A percentile compares a stretch with the other conserved stretches of the same genome.
Conservation (phyloP, 2,797 vertebrate genomes). For the Galagoides demidoff region DNA sequence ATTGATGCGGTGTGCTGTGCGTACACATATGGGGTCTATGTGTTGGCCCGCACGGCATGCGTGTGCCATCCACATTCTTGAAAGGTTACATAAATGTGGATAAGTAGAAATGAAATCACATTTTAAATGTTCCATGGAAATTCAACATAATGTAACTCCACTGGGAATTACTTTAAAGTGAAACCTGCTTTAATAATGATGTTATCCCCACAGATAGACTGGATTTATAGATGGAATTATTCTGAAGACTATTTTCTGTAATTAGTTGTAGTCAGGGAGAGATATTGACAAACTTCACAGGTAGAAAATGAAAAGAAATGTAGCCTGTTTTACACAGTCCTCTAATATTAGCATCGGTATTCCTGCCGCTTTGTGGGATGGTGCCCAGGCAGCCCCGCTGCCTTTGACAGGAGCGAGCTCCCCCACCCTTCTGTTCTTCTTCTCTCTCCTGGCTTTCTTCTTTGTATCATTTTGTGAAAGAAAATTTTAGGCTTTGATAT, state of each 20-base stretch:
- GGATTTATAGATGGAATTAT: not conserved
- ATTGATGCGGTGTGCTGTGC: not conserved
- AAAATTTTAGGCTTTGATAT: not conserved
- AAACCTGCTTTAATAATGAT: conserved; percentile 17
- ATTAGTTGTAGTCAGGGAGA: not conserved
- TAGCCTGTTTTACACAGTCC: not conserved
- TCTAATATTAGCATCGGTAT: not conserved
- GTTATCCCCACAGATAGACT: not conserved
- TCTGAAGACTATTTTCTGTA: conserved; percentile 5
- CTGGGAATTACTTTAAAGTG: conserved; percentile 46
- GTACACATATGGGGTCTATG: not conserved
- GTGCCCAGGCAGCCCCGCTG: not conserved
- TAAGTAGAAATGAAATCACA: conserved; percentile 37
- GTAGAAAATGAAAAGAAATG: not conserved
- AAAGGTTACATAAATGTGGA: conserved; percentile 13
- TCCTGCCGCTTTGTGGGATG: not conserved
- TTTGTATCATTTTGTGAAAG: not conserved
- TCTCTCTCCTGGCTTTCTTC: not conserved
- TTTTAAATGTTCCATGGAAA: conserved; percentile 34
- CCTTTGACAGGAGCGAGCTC: not conserved
- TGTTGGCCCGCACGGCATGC: not conserved
- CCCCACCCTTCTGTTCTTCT: not conserved
- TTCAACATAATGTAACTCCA: conserved; percentile 2
- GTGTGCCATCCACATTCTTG: not conserved
- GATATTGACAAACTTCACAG: conserved; percentile 41